Conservation (phyloP, 2,113 vertebrate genomes). For the Microcebus tavaratra region DNA sequence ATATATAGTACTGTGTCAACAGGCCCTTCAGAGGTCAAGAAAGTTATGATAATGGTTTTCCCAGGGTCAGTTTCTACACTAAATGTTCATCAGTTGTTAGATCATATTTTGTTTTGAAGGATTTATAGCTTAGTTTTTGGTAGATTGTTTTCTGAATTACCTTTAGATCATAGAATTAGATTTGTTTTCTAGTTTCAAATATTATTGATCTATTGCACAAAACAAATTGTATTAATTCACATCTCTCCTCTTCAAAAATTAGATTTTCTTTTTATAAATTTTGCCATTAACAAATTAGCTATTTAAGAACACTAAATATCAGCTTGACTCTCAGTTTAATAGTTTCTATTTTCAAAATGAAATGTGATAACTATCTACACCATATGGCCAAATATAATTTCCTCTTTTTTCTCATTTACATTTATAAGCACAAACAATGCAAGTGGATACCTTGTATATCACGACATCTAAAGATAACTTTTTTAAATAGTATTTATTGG, state of each 20-base stretch:
- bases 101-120: conserved; percentile 9
- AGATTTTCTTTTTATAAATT: conserved; percentile 46
- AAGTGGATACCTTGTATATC: background rate
- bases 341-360: conserved; percentile 40
- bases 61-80: background rate
- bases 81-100: background rate
- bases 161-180: conserved; percentile 58
- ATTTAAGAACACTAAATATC: conserved; percentile 16
- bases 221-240: conserved; percentile 58
- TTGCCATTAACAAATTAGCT: conserved; percentile 44
- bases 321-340: background rate
- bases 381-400: background rate
- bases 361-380: background rate
- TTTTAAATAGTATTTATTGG: background rate
- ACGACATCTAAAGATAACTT: background rate
- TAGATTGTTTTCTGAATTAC: conserved; percentile 55
- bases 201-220: conserved; percentile 44
- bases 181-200: conserved; percentile 56
- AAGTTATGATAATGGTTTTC: conserved; percentile 63
- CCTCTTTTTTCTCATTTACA: background rate
- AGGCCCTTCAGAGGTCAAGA: background rate
- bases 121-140: conserved; percentile 34
- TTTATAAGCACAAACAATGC: background rate
- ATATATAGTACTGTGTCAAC: background rate
- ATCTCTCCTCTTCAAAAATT: conserved; percentile 28